Conservation (phyloP, 2,113 vertebrate genomes). For the Brachyistius frenatus region DNA sequence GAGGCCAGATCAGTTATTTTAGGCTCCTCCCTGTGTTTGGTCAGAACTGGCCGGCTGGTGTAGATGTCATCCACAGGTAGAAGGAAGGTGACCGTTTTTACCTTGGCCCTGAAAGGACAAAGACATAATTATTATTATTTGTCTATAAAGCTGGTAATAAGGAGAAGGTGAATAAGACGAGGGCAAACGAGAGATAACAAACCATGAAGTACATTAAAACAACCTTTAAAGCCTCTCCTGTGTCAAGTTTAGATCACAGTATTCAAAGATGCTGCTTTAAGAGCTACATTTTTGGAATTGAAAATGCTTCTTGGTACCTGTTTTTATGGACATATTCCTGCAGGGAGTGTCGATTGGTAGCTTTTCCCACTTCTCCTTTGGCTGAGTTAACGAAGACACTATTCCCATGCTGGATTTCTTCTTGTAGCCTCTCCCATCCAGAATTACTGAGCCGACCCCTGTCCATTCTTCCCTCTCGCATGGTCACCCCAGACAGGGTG, state of each 20-base stretch:
- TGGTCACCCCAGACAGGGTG: constrained; percentile 62
- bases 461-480: constrained; percentile 60
- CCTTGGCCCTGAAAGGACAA: constrained; percentile 85
- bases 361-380: constrained; percentile 44
- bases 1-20: constrained; percentile 78
- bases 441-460: constrained; percentile 23
- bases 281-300: neutral
- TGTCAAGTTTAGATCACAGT: too few species aligned
- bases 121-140: neutral
- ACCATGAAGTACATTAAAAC: too few species aligned
- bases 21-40: constrained; percentile 78
- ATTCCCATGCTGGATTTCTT: constrained; percentile 53
- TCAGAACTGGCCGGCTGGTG: constrained; percentile 81
- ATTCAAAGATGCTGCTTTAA: neutral
- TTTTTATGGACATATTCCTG: constrained; percentile 84
- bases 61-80: constrained; percentile 88
- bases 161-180: too few species aligned
- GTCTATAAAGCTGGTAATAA: too few species aligned
- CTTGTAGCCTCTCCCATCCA: constrained; percentile 73
- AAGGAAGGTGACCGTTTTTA: constrained; percentile 94
- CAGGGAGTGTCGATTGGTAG: constrained; percentile 78
- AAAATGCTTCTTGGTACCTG: constrained; percentile 80
- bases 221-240: too few species aligned
- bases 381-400: constrained; percentile 25
- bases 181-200: too few species aligned